These are phyloP conservation scores for Eupelmus urozonus DNA, from an alignment of 2,888 invertebrate species.

Conservation along the genomic window DNA sequence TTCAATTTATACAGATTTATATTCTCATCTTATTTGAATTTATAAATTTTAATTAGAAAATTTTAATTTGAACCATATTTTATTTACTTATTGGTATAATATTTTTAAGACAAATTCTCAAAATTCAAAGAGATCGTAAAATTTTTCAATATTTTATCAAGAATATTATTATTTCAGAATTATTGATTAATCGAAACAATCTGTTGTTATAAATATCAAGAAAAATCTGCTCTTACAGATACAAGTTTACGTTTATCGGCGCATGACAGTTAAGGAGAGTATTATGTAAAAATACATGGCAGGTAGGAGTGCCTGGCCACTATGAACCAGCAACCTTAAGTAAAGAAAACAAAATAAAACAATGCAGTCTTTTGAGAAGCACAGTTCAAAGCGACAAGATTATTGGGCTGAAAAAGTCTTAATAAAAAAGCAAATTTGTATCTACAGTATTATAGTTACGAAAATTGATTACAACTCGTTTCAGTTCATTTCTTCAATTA, in stretches of 20 bases:
- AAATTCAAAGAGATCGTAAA: too few relatives aligned
- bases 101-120: too few relatives aligned
- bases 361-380: conserved; percentile 42
- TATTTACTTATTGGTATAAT: not conserved
- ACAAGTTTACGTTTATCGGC: conserved; percentile 17
- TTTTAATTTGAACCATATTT: too few relatives aligned
- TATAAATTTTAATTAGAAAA: conserved; percentile 13
- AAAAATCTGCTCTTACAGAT: conserved; percentile 37
- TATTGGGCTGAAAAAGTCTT: conserved; percentile 30
- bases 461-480: conserved; percentile 24
- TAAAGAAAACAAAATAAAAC: conserved; percentile 26
- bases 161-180: too few relatives aligned
- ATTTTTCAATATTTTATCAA: too few relatives aligned
- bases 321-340: conserved; percentile 8
- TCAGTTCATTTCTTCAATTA: conserved; percentile 25
- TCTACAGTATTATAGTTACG: conserved; percentile 6
- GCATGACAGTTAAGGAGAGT: conserved; percentile 32
- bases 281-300: conserved; percentile 43
- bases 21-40: not conserved
- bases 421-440: conserved; percentile 22
- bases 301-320: conserved; percentile 1
- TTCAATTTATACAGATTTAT: conserved; percentile 18
- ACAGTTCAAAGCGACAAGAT: conserved; percentile 41
- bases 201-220: conserved; percentile 4
- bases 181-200: too few relatives aligned